Percentiles rank a stretch among this genome's conserved stretches.
These are phyloP conservation scores for Perdita meconis DNA, from an alignment of 2,888 invertebrate species.

Conservation along the genomic window DNA sequence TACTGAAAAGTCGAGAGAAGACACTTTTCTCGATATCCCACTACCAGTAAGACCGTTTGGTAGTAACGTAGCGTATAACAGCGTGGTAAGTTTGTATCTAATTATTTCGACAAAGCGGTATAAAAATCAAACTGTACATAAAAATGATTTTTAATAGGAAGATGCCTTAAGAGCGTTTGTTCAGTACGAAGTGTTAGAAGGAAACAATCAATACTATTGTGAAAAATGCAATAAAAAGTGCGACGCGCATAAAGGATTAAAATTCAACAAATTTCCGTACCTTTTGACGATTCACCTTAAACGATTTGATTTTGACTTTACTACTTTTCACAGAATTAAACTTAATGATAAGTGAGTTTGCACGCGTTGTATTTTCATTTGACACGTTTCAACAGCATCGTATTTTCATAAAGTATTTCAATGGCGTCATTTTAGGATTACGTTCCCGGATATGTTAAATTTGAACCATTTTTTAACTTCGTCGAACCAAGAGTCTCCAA, in stretches of 20 bases:
- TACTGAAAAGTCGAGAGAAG: conserved; percentile 92
- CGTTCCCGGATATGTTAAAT: conserved; percentile 92
- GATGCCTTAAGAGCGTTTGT: conserved; percentile 94
- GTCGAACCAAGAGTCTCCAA: conserved; percentile 80
- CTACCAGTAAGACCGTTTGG: conserved; percentile 94
- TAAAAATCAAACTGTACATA: conserved; percentile 13
- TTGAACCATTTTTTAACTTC: conserved; percentile 88
- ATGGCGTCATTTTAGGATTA: conserved; percentile 87
- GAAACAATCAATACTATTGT: conserved; percentile 94
- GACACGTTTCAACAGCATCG: conserved; percentile 22
- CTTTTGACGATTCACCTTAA: conserved; percentile 94
- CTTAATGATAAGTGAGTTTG: conserved; percentile 92
- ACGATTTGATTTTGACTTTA: conserved; percentile 95
- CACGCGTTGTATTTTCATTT: conserved; percentile 10
- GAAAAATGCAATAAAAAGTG: conserved; percentile 94
- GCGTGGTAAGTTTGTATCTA: conserved; percentile 86
- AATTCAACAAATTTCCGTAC: conserved; percentile 94
- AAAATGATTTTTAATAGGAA: conserved; percentile 85
- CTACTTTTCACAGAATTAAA: conserved; percentile 93
- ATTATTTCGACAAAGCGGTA: conserved; percentile 5
- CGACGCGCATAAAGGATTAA: conserved; percentile 95
- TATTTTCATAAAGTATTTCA: conserved; percentile 32
- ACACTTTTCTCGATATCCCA: conserved; percentile 94
- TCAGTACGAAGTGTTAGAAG: conserved; percentile 92
- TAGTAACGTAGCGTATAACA: conserved; percentile 90